Evolutionary conservation across 2,113 vertebrate genomes (phyloP).

Genomic region (Mormyrus iriodes): DNA sequence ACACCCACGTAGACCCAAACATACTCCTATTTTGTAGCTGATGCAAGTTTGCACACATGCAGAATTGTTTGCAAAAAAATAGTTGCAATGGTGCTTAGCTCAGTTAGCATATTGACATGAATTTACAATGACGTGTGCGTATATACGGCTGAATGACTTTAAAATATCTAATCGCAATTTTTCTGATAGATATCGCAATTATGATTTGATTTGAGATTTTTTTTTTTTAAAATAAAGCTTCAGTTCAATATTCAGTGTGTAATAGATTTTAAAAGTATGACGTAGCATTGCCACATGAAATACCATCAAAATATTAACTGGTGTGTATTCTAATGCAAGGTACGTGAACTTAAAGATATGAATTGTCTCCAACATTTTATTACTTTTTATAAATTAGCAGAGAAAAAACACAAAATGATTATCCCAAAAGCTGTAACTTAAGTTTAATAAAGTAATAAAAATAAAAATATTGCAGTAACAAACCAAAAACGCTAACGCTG

Average conservation of each 20-base stretch:
- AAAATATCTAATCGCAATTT: too few species aligned
- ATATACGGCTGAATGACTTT: neutral
- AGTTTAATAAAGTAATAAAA: neutral
- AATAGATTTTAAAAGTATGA: neutral
- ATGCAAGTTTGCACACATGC: neutral
- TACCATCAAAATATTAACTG: neutral
- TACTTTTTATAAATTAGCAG: neutral
- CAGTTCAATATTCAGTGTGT: neutral
- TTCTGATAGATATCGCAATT: neutral
- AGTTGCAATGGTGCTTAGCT: neutral
- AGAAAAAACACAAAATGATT: neutral
- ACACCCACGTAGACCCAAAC: too few species aligned
- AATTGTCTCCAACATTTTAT: neutral
- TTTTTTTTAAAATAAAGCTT: neutral
- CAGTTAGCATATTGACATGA: neutral
- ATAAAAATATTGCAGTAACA: neutral
- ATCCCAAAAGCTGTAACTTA: neutral
- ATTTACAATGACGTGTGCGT: neutral
- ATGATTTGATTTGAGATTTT: too few species aligned
- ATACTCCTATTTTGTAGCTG: neutral
- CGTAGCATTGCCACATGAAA: neutral
- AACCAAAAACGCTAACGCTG: neutral
- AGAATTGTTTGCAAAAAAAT: neutral
- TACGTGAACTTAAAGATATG: neutral
- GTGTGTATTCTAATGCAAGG: neutral